Evolutionary conservation across 2,888 invertebrate genomes (phyloP).

Genomic region (Leucophenga maculata): DNA sequence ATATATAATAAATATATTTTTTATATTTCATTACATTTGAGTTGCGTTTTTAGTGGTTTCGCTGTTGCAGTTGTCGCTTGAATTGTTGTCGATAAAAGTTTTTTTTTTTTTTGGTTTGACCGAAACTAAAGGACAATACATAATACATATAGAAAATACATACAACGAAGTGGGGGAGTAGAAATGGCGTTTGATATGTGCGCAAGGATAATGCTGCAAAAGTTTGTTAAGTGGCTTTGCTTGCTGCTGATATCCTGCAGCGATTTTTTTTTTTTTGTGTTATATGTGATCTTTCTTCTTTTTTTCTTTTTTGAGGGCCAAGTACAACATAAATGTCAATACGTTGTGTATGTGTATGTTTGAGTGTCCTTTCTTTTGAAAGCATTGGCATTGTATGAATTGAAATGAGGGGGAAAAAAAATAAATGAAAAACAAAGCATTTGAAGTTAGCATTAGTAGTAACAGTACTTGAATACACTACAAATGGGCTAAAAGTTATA

Average conservation of each 20-base stretch:
- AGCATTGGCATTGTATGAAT: conserved; percentile 3
- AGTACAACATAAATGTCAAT: conserved; percentile 33
- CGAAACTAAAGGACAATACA: too few relatives aligned
- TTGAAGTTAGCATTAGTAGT: too few relatives aligned
- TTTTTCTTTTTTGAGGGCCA: conserved; percentile 34
- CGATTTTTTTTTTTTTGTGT: conserved; percentile 1
- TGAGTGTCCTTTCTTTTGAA: not conserved
- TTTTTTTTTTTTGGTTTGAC: too few relatives aligned
- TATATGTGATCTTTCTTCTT: not conserved
- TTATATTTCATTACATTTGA: not conserved
- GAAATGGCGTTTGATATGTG: not conserved
- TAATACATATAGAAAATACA: too few relatives aligned
- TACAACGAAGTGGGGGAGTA: too few relatives aligned
- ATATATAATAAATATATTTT: not conserved
- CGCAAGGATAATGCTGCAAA: conserved; percentile 19
- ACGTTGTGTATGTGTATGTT: not conserved
- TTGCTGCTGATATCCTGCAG: conserved; percentile 21
- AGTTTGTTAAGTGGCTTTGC: conserved; percentile 24
- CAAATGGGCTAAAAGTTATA: too few relatives aligned
- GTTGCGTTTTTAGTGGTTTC: too few relatives aligned
- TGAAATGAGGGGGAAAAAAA: too few relatives aligned
- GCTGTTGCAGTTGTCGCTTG: too few relatives aligned
- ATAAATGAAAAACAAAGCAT: too few relatives aligned
- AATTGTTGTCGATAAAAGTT: too few relatives aligned
- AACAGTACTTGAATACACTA: too few relatives aligned